Percentiles rank a stretch among this genome's conserved stretches.
Conservation (phyloP, 2,888 invertebrate species). For the Tanytarsus gracilentus region DNA sequence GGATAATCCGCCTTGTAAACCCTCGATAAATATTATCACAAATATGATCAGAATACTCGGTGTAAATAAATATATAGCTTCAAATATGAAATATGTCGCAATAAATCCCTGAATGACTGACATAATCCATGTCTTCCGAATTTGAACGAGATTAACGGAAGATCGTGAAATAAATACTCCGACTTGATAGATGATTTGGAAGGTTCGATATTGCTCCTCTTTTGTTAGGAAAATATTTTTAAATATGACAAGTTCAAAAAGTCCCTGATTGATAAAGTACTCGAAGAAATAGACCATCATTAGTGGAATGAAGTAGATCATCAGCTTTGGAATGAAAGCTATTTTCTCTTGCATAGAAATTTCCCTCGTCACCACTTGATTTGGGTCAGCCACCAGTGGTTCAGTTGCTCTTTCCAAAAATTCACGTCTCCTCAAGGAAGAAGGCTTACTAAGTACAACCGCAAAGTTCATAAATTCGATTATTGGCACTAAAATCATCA, state of each 20-base stretch:
- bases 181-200: conserved; percentile 71
- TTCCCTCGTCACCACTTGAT: conserved; percentile 34
- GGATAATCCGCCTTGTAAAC: conserved; percentile 62
- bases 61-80: conserved; percentile 54
- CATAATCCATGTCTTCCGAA: conserved; percentile 62
- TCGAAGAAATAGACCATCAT: conserved; percentile 71
- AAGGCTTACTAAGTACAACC: conserved; percentile 42
- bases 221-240: conserved; percentile 50
- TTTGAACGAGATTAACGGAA: conserved; percentile 60
- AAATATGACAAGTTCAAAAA: conserved; percentile 70
- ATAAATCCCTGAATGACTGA: conserved; percentile 59
- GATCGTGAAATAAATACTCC: conserved; percentile 77
- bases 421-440: conserved; percentile 30
- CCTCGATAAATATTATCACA: conserved; percentile 60
- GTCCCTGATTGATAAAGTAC: conserved; percentile 80
- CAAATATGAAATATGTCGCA: conserved; percentile 51
- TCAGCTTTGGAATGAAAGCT: conserved; percentile 47
- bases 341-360: conserved; percentile 45
- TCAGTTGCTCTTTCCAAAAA: too few relatives aligned
- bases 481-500: conserved; percentile 62
- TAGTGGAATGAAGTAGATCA: conserved; percentile 69
- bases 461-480: conserved; percentile 53
- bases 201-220: conserved; percentile 66
- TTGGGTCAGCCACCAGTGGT: background rate
- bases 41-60: conserved; percentile 59